A percentile compares a stretch with the other conserved stretches of the same genome.
phyloP scores from a whole-genome alignment of 2,113 vertebrate species.

The Gallinago paraguaiae region DNA sequence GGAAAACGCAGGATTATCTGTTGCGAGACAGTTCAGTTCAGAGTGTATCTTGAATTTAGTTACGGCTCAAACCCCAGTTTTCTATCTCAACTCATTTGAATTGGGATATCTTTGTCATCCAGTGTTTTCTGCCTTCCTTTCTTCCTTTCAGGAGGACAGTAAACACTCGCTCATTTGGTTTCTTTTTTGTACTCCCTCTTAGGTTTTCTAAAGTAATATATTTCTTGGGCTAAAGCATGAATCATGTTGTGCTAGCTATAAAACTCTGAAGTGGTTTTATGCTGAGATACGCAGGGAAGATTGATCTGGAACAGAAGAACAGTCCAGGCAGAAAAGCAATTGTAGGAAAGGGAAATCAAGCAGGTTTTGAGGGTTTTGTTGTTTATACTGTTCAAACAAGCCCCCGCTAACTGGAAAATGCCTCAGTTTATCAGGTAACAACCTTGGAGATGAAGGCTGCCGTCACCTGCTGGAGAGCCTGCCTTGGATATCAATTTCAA shows the following conservation, averaged over 20 bases:
- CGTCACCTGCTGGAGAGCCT: constrained; percentile 41
- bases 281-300: not conserved
- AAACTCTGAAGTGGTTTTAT: not conserved
- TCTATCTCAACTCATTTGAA: not conserved
- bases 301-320: not conserved
- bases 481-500: constrained; percentile 34
- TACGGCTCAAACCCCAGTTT: not conserved
- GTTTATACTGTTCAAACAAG: not conserved
- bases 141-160: not conserved
- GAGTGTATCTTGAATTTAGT: not conserved
- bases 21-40: not conserved
- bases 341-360: not conserved
- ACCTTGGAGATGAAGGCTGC: constrained; percentile 74
- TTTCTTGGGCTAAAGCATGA: not conserved
- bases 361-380: not conserved
- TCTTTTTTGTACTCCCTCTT: not conserved
- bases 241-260: not conserved
- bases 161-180: not conserved
- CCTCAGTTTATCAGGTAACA: constrained; percentile 79
- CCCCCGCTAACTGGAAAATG: not conserved
- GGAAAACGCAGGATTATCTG: not conserved
- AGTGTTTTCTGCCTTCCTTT: not conserved
- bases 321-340: not conserved
- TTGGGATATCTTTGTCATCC: not conserved
- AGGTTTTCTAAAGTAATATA: not conserved